Percentiles rank a stretch among this genome's conserved stretches.
phyloP scores from a whole-genome alignment of 2,797 vertebrate genomes.

The Falco naumanni region DNA sequence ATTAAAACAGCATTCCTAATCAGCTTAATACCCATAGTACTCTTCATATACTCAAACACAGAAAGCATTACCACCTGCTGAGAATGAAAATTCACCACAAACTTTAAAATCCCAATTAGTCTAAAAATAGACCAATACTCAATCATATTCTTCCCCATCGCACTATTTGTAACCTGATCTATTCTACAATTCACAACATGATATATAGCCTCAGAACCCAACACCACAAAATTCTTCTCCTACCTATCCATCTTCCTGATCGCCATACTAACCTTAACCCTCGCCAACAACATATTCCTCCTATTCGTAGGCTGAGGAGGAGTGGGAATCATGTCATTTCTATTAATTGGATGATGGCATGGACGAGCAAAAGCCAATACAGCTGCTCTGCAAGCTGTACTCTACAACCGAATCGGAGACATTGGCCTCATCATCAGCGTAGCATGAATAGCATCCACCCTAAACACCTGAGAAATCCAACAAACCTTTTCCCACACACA shows the following conservation, averaged over 20 bases:
- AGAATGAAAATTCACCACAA: not conserved
- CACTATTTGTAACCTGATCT: rapidly evolving
- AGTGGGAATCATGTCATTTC: rapidly evolving
- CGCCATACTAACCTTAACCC: rapidly evolving
- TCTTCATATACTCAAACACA: rapidly evolving
- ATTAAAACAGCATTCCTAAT: rapidly evolving
- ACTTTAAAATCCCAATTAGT: rapidly evolving
- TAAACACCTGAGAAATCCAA: too few relatives aligned
- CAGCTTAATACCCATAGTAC: rapidly evolving
- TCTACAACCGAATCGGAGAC: too few relatives aligned
- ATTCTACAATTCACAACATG: too few relatives aligned
- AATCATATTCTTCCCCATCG: rapidly evolving
- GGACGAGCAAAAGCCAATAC: too few relatives aligned
- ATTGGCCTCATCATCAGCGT: too few relatives aligned
- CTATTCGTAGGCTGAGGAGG: rapidly evolving
- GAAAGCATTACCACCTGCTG: rapidly evolving
- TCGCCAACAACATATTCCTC: rapidly evolving
- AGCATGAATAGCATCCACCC: too few relatives aligned
- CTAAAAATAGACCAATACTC: not conserved
- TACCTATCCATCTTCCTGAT: not conserved
- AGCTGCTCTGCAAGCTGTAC: too few relatives aligned
- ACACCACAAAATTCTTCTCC: too few relatives aligned
- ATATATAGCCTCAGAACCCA: too few relatives aligned
- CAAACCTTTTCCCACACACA: too few relatives aligned
- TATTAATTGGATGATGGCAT: rapidly evolving